These are phyloP conservation scores for Alviniconcha marisindica DNA, from an alignment of 1,140 invertebrate species.

Conservation along the genomic window DNA sequence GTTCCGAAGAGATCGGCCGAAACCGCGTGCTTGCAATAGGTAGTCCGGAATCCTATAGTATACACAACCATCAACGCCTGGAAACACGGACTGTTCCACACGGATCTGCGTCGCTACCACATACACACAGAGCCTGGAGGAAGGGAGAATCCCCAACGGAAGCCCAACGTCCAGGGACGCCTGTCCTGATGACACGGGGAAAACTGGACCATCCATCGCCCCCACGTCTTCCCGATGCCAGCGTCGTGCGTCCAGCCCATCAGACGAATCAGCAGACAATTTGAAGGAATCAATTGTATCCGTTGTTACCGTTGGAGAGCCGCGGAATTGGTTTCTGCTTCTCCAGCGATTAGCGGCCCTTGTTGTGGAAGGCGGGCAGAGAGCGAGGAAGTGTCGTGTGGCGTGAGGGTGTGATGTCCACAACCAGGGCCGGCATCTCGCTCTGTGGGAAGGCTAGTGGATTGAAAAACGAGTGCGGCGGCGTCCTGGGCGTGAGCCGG, in stretches of 20 bases:
- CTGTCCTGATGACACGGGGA: not conserved
- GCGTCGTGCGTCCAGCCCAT: not conserved
- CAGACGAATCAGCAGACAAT: not conserved
- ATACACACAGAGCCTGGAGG: too few relatives aligned
- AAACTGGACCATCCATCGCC: too few relatives aligned
- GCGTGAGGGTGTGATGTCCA: not conserved
- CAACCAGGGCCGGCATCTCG: not conserved
- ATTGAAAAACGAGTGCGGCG: too few relatives aligned
- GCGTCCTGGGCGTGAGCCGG: too few relatives aligned
- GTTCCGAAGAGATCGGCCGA: too few relatives aligned
- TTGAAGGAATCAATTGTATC: not conserved
- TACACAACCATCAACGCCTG: too few relatives aligned
- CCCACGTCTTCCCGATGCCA: not conserved
- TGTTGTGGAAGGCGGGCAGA: not conserved
- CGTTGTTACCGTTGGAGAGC: not conserved
- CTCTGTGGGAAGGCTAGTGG: too few relatives aligned
- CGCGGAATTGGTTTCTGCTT: slow-evolving; percentile 17
- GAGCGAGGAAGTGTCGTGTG: not conserved
- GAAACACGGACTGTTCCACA: too few relatives aligned
- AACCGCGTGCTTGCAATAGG: too few relatives aligned
- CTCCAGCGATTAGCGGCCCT: not conserved
- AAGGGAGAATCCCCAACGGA: too few relatives aligned
- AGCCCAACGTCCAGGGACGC: not conserved
- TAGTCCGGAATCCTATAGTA: too few relatives aligned
- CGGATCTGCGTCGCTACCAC: too few relatives aligned